These are phyloP conservation scores for Eupithecia subfuscata DNA, from an alignment of 2,888 invertebrate species.

Conservation along the genomic window DNA sequence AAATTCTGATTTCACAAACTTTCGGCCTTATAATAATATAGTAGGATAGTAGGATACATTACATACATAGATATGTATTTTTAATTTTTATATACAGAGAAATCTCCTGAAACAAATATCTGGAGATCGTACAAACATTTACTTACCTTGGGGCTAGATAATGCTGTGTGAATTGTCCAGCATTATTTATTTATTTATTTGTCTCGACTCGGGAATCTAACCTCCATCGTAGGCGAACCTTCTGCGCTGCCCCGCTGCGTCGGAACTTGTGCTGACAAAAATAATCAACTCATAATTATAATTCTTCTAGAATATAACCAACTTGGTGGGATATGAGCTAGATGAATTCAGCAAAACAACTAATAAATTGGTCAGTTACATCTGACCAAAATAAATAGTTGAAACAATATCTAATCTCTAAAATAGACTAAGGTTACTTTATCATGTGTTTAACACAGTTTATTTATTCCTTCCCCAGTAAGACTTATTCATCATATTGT, in stretches of 20 bases:
- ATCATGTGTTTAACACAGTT: conserved; percentile 36
- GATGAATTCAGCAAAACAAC: conserved; percentile 36
- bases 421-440: neutral
- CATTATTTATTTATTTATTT: neutral
- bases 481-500: conserved; percentile 73
- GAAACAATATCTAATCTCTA: neutral
- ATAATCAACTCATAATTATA: conserved; percentile 2
- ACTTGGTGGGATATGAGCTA: conserved; percentile 34
- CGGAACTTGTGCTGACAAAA: conserved; percentile 27
- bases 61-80: too few relatives aligned
- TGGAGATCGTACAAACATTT: too few relatives aligned
- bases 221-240: too few relatives aligned
- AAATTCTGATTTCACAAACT: too few relatives aligned
- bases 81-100: too few relatives aligned
- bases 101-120: too few relatives aligned
- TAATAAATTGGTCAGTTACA: conserved; percentile 34
- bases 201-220: too few relatives aligned
- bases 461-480: conserved; percentile 44
- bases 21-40: too few relatives aligned
- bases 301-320: conserved; percentile 16
- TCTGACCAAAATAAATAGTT: conserved; percentile 26
- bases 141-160: too few relatives aligned
- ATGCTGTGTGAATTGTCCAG: too few relatives aligned
- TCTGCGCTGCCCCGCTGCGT: too few relatives aligned
- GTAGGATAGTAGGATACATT: too few relatives aligned